These are phyloP conservation scores for Copsychus sechellarum DNA, from an alignment of 2,113 vertebrate species.

Conservation along the genomic window DNA sequence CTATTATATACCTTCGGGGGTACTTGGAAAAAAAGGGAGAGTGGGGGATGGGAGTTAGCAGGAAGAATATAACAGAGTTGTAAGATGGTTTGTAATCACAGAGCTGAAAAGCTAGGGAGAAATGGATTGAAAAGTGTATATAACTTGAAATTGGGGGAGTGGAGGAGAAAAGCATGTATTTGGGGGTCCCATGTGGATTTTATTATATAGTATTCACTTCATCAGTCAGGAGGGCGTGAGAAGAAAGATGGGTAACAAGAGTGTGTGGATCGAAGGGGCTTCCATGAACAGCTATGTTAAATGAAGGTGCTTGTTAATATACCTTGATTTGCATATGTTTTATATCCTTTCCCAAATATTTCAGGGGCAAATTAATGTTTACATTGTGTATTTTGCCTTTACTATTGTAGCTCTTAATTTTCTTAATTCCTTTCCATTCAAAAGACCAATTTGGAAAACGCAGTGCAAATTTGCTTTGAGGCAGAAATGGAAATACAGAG, in stretches of 20 bases:
- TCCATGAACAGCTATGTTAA: constrained; percentile 5
- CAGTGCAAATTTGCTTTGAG: neutral
- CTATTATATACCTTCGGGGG: constrained; percentile 38
- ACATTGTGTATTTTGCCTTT: neutral
- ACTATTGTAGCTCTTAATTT: constrained; percentile 19
- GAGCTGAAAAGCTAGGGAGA: constrained; percentile 22
- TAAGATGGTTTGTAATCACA: constrained; percentile 53
- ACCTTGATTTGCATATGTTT: constrained; percentile 15
- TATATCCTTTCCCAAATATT: constrained; percentile 9
- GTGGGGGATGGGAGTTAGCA: neutral
- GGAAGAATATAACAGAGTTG: neutral
- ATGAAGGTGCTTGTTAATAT: constrained; percentile 29
- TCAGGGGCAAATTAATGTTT: constrained; percentile 26
- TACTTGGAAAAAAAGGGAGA: constrained; percentile 22
- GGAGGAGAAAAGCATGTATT: neutral
- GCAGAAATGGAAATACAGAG: neutral
- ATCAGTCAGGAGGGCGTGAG: neutral
- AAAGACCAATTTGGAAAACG: neutral
- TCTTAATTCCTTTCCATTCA: constrained; percentile 28
- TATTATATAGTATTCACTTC: neutral
- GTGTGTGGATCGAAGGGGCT: neutral
- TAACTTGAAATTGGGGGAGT: neutral
- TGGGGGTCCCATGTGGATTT: neutral
- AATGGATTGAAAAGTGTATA: neutral
- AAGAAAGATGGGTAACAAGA: neutral